Base-by-base conservation (phyloP, 2,888 invertebrate species). In the Cepaea hortensis region DNA sequence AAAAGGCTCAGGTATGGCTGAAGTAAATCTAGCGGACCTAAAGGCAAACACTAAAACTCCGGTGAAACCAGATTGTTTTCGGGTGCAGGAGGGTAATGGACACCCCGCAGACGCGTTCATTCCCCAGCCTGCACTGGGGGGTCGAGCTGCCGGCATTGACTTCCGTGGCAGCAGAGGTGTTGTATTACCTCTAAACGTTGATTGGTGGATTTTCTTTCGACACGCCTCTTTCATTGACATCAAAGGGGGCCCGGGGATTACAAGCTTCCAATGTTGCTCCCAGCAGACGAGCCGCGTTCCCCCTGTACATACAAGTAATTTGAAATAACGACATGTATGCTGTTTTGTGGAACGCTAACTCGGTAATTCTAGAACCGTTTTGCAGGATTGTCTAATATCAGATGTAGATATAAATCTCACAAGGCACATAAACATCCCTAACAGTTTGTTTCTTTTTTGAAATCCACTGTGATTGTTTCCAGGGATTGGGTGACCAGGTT, bases 151-250 rank as follows among this genome's bases (percentile, higher is more conserved):
- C 48, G 3, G 23, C 50, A 7, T n/a, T 50, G 9, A 7, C 11
- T 68, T 50, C 50, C 2, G n/a, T 48, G 13, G 20, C 48, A 20
- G 1, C 1, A 7, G 18, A 50, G 81, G 70, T 81, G 48, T 81
- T 81, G 70, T 81, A 20, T 81, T 81, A 81, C 81, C 48, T 13
- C 68, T 70, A n/a, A 48, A 70, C 68, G 35, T 20, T 50, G 68
- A 81, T 81, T 81, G 81, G 81, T 50, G 70, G 81, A 81, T 81
- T 81, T 46, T 81, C 70, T 18, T 3, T 20, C 18, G 68, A 48
- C 70, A 68, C 81, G 70, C 81, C 81, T 23, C 70, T 50, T 50
- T 70, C 18, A 9, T 48, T 18, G 68, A 81, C 70, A 61, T 81
- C 81, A 81, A 84, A 84, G 35, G 61, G 75, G 76, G 35, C 35